A percentile compares a stretch with the other conserved stretches of the same genome.
phyloP scores from a whole-genome alignment of 2,113 vertebrate genomes.

The Apteryx mantelli region DNA sequence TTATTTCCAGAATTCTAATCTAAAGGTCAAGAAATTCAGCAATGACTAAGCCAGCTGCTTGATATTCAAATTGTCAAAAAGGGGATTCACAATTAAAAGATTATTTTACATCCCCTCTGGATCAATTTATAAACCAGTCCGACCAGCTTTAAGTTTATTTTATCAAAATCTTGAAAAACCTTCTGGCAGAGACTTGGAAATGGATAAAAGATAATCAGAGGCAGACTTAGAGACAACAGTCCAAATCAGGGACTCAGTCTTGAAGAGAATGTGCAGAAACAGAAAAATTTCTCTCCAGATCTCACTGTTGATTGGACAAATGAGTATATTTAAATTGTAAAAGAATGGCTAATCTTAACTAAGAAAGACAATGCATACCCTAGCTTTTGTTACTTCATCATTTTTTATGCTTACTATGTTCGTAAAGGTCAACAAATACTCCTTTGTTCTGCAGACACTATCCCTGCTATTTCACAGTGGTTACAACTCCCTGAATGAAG shows the following conservation, averaged over 20 bases:
- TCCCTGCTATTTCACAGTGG: not conserved
- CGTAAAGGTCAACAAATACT: not conserved
- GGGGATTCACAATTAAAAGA: not conserved
- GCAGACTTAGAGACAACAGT: not conserved
- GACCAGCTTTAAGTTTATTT: not conserved
- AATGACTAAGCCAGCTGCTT: not conserved
- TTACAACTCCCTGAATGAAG: not conserved
- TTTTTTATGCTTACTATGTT: not conserved
- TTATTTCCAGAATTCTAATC: not conserved
- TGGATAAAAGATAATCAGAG: not conserved
- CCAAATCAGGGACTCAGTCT: not conserved
- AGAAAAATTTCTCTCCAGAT: not conserved
- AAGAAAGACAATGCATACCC: not conserved
- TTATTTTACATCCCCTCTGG: not conserved
- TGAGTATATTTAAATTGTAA: not conserved
- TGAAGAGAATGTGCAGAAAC: not conserved
- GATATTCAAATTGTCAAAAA: not conserved
- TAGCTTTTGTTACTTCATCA: not conserved
- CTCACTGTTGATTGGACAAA: not conserved
- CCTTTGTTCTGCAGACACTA: not conserved
- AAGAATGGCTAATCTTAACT: not conserved
- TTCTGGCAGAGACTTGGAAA: not conserved
- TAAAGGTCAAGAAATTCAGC: not conserved
- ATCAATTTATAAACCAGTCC: not conserved
- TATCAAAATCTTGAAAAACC: not conserved